Percentiles rank a stretch among this genome's conserved stretches.
phyloP scores from a whole-genome alignment of 2,113 vertebrate genomes.

The Columbina picui region DNA sequence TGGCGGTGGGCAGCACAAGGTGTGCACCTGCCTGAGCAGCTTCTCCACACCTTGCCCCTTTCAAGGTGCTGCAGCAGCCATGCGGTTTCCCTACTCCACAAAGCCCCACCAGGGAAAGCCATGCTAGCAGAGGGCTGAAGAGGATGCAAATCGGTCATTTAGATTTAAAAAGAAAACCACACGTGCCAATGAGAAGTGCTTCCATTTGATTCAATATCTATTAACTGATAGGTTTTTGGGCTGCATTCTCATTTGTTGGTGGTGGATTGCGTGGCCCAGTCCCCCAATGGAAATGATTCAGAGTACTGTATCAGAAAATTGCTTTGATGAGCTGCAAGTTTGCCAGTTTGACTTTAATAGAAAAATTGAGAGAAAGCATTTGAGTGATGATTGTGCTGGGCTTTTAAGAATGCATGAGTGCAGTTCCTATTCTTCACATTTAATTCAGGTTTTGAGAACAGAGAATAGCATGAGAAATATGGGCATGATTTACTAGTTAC shows the following conservation, averaged over 20 bases:
- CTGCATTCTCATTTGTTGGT: background rate
- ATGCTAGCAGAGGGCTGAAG: background rate
- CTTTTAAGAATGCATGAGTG: slow-evolving; percentile 30
- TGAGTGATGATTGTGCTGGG: slow-evolving; percentile 9
- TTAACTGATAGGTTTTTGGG: background rate
- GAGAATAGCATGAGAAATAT: slow-evolving; percentile 22
- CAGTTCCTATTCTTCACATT: slow-evolving; percentile 5
- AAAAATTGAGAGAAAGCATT: background rate
- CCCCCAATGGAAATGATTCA: background rate
- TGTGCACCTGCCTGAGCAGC: background rate
- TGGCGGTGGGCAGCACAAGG: background rate
- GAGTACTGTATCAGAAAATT: slow-evolving; percentile 9
- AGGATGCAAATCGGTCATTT: background rate
- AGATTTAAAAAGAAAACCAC: background rate
- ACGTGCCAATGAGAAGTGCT: background rate
- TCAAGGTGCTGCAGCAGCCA: background rate
- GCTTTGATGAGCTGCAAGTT: slow-evolving; percentile 6
- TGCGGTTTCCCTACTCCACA: rapidly evolving
- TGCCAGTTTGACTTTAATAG: slow-evolving; percentile 17
- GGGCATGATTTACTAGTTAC: slow-evolving; percentile 35
- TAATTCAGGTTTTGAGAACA: slow-evolving; percentile 36
- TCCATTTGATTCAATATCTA: background rate
- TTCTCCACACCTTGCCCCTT: background rate
- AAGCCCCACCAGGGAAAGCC: background rate
- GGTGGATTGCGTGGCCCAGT: background rate